Evolutionary conservation across 2,888 invertebrate genomes (phyloP).

Genomic region (Rhagium mordax): DNA sequence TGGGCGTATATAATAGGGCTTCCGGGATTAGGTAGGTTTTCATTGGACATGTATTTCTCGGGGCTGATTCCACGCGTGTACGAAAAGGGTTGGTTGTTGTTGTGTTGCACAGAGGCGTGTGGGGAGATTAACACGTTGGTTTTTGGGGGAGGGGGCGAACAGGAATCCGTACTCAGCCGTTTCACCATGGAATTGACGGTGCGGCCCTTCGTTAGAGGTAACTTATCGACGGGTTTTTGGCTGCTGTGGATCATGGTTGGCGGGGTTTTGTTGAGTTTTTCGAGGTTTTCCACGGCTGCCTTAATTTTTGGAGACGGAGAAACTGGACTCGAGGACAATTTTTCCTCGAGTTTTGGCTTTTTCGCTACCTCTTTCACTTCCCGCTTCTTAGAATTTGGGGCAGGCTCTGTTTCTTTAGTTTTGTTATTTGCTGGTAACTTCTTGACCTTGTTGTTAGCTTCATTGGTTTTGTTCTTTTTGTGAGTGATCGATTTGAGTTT

Average conservation of each 20-base stretch:
- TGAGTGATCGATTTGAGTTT: constrained; percentile 59
- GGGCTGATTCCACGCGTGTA: constrained; percentile 78
- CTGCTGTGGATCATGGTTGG: constrained; percentile 81
- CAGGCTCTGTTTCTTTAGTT: constrained; percentile 27
- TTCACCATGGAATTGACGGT: constrained; percentile 86
- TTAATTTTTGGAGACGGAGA: constrained; percentile 68
- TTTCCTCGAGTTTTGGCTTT: constrained; percentile 55
- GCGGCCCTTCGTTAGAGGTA: constrained; percentile 79
- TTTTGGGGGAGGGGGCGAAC: constrained; percentile 77
- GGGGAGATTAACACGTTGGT: constrained; percentile 74
- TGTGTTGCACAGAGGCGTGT: constrained; percentile 75
- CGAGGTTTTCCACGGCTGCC: constrained; percentile 72
- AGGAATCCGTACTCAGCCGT: constrained; percentile 81
- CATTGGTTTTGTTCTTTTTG: constrained; percentile 54
- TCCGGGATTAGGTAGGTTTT: constrained; percentile 65
- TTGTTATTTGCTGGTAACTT: constrained; percentile 33
- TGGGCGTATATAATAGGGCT: constrained; percentile 84
- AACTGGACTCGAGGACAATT: constrained; percentile 35
- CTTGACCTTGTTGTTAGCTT: constrained; percentile 44
- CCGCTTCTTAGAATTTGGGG: not conserved
- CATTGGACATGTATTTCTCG: constrained; percentile 61
- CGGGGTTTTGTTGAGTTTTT: constrained; percentile 62
- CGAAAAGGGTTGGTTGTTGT: constrained; percentile 86
- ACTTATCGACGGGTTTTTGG: constrained; percentile 79
- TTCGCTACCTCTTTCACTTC: constrained; percentile 54